Evolutionary conservation across 2,113 vertebrate genomes (phyloP).

Genomic region (Mirza zaza): DNA sequence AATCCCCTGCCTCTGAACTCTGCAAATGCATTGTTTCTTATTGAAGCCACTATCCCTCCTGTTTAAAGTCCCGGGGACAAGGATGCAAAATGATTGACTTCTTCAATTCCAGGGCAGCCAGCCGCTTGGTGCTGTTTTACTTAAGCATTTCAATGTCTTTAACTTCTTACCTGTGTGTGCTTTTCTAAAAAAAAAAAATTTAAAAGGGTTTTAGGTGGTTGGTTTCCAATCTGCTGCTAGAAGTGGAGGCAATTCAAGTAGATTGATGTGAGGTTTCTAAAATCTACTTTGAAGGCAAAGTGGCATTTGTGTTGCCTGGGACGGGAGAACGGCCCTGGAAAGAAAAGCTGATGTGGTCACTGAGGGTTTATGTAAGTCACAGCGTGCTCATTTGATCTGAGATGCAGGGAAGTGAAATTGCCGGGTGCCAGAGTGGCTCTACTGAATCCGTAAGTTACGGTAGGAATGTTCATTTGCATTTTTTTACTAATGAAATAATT

Average conservation of each 20-base stretch:
- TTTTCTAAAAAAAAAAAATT: neutral
- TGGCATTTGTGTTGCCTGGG: neutral
- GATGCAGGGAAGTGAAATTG: neutral
- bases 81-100: neutral
- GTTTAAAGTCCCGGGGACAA: neutral
- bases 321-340: neutral
- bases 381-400: fast-evolving
- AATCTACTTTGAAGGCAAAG: neutral
- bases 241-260: neutral
- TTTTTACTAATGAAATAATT: conserved; percentile 63
- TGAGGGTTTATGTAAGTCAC: neutral
- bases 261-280: neutral
- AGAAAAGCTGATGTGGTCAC: neutral
- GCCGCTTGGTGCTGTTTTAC: neutral
- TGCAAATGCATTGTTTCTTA: neutral
- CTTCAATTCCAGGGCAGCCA: no score
- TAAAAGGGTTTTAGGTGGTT: neutral
- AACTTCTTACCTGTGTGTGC: neutral
- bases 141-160: neutral
- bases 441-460: neutral
- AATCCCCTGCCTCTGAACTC: neutral
- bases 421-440: neutral
- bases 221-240: neutral
- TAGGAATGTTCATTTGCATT: neutral
- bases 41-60: neutral